Evolutionary conservation across 1,140 invertebrate species (phyloP).

Genomic region (Zophobas morio): DNA sequence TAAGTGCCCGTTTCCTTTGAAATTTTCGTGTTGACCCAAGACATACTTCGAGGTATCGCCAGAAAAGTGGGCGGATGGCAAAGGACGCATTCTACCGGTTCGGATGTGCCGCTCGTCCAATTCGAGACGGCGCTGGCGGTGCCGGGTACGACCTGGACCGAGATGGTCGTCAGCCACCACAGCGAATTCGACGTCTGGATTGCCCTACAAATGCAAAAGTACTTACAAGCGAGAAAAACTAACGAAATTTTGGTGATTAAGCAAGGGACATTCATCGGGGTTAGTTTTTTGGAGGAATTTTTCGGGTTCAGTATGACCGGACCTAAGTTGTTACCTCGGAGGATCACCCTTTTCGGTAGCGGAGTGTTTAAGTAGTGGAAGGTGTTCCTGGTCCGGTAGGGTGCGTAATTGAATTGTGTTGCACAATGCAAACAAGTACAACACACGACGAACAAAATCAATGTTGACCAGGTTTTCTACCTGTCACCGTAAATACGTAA

Average conservation of each 20-base stretch:
- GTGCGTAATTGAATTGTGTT: no score
- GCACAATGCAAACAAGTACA: no score
- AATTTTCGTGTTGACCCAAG: constrained; percentile 62
- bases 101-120: constrained; percentile 38
- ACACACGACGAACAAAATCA: no score
- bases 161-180: constrained; percentile 34
- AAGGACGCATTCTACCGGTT: constrained; percentile 55
- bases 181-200: constrained; percentile 34
- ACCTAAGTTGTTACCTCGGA: no score
- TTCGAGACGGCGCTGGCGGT: constrained; percentile 1
- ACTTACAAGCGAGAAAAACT: constrained; percentile 36
- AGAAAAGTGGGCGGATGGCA: constrained; percentile 59
- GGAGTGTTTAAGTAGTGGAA: no score
- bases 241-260: neutral
- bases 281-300: no score
- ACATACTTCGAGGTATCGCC: constrained; percentile 64
- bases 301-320: no score
- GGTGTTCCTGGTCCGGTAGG: no score
- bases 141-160: constrained; percentile 10
- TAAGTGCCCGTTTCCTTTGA: constrained; percentile 69
- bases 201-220: constrained; percentile 29
- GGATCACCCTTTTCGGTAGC: no score
- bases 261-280: neutral
- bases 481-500: no score
- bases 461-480: no score